Evolutionary conservation across 2,888 invertebrate species (phyloP).

Genomic region (Girardia tigrina): DNA sequence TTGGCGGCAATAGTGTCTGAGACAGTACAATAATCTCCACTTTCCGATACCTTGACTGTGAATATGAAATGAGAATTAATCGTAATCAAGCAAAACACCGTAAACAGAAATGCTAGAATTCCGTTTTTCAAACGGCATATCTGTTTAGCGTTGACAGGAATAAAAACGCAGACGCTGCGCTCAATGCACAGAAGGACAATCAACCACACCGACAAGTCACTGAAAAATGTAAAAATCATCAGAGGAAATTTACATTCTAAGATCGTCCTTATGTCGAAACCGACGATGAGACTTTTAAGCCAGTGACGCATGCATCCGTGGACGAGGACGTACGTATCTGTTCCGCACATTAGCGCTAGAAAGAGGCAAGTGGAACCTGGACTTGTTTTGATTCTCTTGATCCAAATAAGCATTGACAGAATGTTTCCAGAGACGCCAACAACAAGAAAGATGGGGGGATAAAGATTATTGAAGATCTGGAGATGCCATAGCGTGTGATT

Average conservation of each 20-base stretch:
- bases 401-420: slow-evolving; percentile 36
- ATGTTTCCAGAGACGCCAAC: slow-evolving; percentile 35
- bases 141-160: slow-evolving; percentile 29
- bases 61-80: slow-evolving; percentile 26
- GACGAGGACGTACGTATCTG: slow-evolving; percentile 36
- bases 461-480: slow-evolving; percentile 5
- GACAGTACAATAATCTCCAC: neutral
- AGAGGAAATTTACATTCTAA: slow-evolving; percentile 32
- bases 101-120: slow-evolving; percentile 21
- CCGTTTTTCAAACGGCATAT: slow-evolving; percentile 34
- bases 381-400: slow-evolving; percentile 33
- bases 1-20: neutral
- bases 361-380: slow-evolving; percentile 36
- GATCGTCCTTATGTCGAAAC: slow-evolving; percentile 30
- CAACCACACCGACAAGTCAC: slow-evolving; percentile 35
- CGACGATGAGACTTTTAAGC: slow-evolving; percentile 29
- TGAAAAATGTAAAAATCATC: slow-evolving; percentile 35
- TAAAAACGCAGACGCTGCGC: slow-evolving; percentile 31
- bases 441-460: slow-evolving; percentile 34
- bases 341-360: slow-evolving; percentile 35
- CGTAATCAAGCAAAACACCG: neutral
- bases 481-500: slow-evolving; percentile 2
- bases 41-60: neutral
- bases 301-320: slow-evolving; percentile 36
- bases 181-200: slow-evolving; percentile 36